Percentiles rank a stretch among this genome's conserved stretches.
Evolutionary conservation across 2,888 invertebrate species (phyloP).

Genomic region (Scaptomyza caliginosa): DNA sequence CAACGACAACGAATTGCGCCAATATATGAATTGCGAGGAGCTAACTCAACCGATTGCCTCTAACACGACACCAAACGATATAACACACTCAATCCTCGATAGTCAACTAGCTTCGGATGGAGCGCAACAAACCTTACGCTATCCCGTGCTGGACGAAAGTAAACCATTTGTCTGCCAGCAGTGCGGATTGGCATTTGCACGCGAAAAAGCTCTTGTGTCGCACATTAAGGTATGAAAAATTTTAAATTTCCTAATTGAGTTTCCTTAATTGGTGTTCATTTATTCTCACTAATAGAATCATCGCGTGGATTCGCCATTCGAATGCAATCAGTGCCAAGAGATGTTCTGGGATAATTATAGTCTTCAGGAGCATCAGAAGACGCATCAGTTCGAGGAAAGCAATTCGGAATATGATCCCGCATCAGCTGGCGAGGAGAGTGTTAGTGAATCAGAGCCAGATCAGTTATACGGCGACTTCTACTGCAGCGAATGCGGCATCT

Average conservation of each 20-base stretch:
- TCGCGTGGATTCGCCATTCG: slow-evolving; percentile 91
- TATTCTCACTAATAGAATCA: slow-evolving; percentile 85
- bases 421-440: slow-evolving; percentile 83
- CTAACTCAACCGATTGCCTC: slow-evolving; percentile 35
- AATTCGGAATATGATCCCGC: slow-evolving; percentile 84
- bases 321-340: slow-evolving; percentile 91
- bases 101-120: slow-evolving; percentile 5
- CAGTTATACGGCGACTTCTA: slow-evolving; percentile 86
- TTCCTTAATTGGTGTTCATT: background rate
- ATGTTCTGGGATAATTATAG: slow-evolving; percentile 90
- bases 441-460: slow-evolving; percentile 86
- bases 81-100: slow-evolving; percentile 14
- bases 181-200: slow-evolving; percentile 90
- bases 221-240: slow-evolving; percentile 86
- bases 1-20: slow-evolving; percentile 22
- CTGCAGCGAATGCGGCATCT: slow-evolving; percentile 91
- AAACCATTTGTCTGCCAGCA: slow-evolving; percentile 92
- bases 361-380: slow-evolving; percentile 86
- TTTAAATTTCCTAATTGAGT: background rate
- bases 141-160: slow-evolving; percentile 88
- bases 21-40: slow-evolving; percentile 51
- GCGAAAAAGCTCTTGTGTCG: slow-evolving; percentile 92
- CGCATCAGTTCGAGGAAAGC: slow-evolving; percentile 86
- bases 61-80: slow-evolving; percentile 8
- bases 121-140: slow-evolving; percentile 67